Percentiles rank a stretch among this genome's conserved stretches.
Conservation (phyloP, 2,888 invertebrate genomes). For the Gonocerus acuteangulatus region DNA sequence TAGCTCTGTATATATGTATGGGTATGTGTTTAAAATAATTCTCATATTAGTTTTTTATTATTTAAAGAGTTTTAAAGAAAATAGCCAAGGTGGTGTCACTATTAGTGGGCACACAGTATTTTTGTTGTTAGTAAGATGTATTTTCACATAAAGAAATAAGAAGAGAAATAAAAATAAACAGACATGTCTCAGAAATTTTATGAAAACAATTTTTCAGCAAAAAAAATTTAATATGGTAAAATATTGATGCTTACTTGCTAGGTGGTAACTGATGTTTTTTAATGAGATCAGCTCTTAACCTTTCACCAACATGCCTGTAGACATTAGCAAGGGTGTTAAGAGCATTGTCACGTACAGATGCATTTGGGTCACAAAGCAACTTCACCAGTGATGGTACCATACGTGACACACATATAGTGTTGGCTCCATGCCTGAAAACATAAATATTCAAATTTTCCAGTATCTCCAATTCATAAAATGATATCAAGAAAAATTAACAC, state of each 20-base stretch:
- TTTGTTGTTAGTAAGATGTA: no score
- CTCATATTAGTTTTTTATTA: no score
- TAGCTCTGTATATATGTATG: no score
- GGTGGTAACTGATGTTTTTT: slow-evolving; percentile 71
- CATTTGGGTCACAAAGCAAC: slow-evolving; percentile 77
- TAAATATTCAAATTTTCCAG: slow-evolving; percentile 10
- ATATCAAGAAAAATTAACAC: neutral
- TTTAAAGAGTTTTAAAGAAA: no score
- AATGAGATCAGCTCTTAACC: slow-evolving; percentile 70
- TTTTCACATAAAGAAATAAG: no score
- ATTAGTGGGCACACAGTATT: no score
- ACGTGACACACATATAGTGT: slow-evolving; percentile 69
- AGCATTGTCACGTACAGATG: slow-evolving; percentile 80
- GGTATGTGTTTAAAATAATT: no score
- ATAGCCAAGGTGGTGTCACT: no score
- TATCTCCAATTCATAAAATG: slow-evolving; percentile 3
- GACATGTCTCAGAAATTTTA: no score
- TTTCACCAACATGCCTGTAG: slow-evolving; percentile 87
- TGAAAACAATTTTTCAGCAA: no score
- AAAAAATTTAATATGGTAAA: no score
- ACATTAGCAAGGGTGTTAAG: slow-evolving; percentile 78
- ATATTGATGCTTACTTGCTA: slow-evolving; percentile 47
- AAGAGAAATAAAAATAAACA: no score
- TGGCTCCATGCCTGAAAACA: slow-evolving; percentile 68
- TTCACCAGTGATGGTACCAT: slow-evolving; percentile 76